These are phyloP conservation scores for Cyaniris semiargus DNA, from an alignment of 2,888 invertebrate genomes.

Conservation along the genomic window DNA sequence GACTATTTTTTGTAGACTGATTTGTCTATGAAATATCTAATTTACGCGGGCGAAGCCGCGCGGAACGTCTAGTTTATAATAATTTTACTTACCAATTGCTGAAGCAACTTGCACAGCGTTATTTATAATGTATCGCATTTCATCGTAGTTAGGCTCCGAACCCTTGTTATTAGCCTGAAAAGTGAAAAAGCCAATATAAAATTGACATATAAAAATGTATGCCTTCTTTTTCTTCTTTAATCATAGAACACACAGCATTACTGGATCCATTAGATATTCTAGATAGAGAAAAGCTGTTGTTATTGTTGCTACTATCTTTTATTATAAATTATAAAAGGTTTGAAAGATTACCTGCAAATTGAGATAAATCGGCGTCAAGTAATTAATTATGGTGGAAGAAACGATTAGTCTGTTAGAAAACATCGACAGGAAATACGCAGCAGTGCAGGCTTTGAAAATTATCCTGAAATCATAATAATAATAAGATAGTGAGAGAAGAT, in stretches of 20 bases:
- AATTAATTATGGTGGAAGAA: constrained; percentile 50
- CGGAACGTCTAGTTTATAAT: no score
- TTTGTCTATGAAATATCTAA: no score
- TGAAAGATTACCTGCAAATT: constrained; percentile 48
- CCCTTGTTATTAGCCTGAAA: constrained; percentile 47
- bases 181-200: neutral
- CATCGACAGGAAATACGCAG: constrained; percentile 60
- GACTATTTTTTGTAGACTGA: no score
- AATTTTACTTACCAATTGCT: constrained; percentile 50
- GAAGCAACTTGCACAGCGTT: constrained; percentile 57
- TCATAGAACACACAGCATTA: no score
- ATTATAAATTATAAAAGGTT: neutral
- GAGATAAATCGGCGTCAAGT: constrained; percentile 47
- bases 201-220: no score
- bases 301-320: no score
- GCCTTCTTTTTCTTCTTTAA: no score
- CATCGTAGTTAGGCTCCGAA: constrained; percentile 46
- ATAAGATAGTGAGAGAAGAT: neutral
- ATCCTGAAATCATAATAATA: constrained; percentile 52
- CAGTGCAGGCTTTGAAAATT: constrained; percentile 54
- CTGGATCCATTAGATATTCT: no score
- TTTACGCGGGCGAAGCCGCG: no score
- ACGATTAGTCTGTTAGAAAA: constrained; percentile 55
- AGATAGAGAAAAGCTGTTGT: no score
- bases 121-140: constrained; percentile 53